A percentile compares a stretch with the other conserved stretches of the same genome.
These are phyloP conservation scores for Ostrea edulis DNA, from an alignment of 1,140 invertebrate genomes.

Conservation along the genomic window DNA sequence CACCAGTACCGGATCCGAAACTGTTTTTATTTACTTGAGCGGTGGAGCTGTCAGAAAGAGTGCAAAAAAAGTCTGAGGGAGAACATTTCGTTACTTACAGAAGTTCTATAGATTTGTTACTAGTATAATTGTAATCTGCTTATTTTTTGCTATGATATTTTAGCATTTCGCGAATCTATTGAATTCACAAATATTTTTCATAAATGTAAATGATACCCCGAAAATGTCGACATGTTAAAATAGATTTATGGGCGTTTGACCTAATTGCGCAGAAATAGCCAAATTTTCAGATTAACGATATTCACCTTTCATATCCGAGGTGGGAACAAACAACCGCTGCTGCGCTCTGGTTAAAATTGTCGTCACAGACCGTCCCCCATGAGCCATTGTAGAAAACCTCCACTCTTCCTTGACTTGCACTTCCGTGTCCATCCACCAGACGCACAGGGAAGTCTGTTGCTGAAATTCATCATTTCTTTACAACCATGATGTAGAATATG, in stretches of 20 bases:
- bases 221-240: too few species aligned
- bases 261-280: too few species aligned
- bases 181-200: too few species aligned
- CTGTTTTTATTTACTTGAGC: not conserved
- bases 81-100: too few species aligned
- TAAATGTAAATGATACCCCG: too few species aligned
- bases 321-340: conserved; percentile 60
- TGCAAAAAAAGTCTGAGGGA: too few species aligned
- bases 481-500: too few species aligned
- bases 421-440: conserved; percentile 2
- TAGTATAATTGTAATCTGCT: too few species aligned
- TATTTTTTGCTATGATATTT: too few species aligned
- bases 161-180: too few species aligned
- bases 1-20: conserved; percentile 9
- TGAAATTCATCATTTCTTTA: not conserved
- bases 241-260: too few species aligned
- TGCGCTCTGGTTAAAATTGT: conserved; percentile 52
- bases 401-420: conserved; percentile 54
- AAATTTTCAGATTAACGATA: too few species aligned
- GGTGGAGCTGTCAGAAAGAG: conserved; percentile 9
- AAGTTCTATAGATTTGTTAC: not conserved
- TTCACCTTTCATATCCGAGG: conserved; percentile 52
- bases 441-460: conserved; percentile 2
- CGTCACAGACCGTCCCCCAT: conserved; percentile 62
- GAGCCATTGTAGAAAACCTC: conserved; percentile 53